These are phyloP conservation scores for Abrostola tripartita DNA, from an alignment of 2,888 invertebrate genomes.

Conservation along the genomic window DNA sequence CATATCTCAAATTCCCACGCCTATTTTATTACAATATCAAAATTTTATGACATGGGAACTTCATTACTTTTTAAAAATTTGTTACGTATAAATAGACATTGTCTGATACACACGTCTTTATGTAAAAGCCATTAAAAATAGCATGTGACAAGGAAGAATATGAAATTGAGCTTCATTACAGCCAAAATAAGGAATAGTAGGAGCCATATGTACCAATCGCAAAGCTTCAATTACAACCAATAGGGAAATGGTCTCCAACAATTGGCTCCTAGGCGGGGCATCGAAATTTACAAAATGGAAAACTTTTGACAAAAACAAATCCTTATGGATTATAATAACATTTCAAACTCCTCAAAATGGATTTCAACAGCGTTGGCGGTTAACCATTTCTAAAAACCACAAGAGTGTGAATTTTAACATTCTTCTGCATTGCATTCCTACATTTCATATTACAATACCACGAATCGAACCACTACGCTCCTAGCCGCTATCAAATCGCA, in stretches of 20 bases:
- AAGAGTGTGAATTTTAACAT: conserved; percentile 34
- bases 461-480: conserved; percentile 60
- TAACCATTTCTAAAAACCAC: conserved; percentile 34
- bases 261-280: conserved; percentile 32
- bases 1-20: conserved; percentile 27
- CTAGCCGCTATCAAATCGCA: conserved; percentile 66
- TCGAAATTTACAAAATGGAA: conserved; percentile 47
- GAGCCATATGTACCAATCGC: conserved; percentile 40
- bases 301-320: conserved; percentile 33
- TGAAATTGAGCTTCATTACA: conserved; percentile 57
- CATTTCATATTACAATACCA: conserved; percentile 56
- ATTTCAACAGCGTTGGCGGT: conserved; percentile 32
- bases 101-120: conserved; percentile 40
- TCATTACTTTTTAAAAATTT: conserved; percentile 36
- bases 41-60: conserved; percentile 57
- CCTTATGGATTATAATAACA: conserved; percentile 14
- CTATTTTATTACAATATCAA: conserved; percentile 16
- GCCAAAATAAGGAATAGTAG: conserved; percentile 49
- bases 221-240: conserved; percentile 32
- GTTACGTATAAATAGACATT: conserved; percentile 51
- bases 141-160: conserved; percentile 56
- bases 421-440: conserved; percentile 49
- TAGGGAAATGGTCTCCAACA: conserved; percentile 20
- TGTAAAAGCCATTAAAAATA: conserved; percentile 54
- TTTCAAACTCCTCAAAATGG: conserved; percentile 22